These are phyloP conservation scores for Syncerus caffer DNA, from an alignment of 2,797 vertebrate genomes.

Conservation along the genomic window DNA sequence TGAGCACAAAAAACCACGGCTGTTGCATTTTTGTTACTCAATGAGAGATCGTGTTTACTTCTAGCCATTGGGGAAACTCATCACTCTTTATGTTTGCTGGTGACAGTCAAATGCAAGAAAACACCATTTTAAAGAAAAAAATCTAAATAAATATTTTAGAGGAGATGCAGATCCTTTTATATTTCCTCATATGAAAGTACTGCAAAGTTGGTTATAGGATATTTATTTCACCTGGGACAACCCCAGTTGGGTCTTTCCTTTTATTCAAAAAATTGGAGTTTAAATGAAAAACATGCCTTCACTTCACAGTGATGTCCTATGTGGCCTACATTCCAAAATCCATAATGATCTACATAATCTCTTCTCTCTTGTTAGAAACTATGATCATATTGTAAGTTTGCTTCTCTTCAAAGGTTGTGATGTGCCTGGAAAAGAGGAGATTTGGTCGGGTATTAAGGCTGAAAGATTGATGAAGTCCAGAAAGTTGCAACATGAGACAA, in stretches of 20 bases:
- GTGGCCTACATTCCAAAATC: conserved; percentile 26
- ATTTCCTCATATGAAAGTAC: conserved; percentile 35
- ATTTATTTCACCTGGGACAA: conserved; percentile 38
- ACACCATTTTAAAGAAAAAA: conserved; percentile 16
- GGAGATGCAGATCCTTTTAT: conserved; percentile 1
- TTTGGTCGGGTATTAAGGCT: neutral
- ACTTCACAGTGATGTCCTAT: neutral
- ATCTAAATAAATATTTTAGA: conserved; percentile 39
- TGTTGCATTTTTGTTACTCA: neutral
- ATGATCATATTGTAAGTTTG: neutral
- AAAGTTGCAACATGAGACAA: neutral
- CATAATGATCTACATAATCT: neutral
- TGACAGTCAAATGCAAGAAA: conserved; percentile 15
- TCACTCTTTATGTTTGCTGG: neutral
- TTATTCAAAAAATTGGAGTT: neutral
- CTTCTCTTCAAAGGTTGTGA: neutral
- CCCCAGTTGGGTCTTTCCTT: neutral
- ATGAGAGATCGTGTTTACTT: neutral
- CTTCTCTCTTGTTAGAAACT: conserved; percentile 24
- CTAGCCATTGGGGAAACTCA: neutral
- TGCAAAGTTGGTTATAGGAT: neutral
- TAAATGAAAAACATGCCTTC: conserved; percentile 28
- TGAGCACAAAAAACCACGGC: neutral
- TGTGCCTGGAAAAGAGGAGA: neutral
- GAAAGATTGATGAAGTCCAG: neutral